phyloP scores from a whole-genome alignment of 2,113 vertebrate genomes.

The Oncorhynchus masou region DNA sequence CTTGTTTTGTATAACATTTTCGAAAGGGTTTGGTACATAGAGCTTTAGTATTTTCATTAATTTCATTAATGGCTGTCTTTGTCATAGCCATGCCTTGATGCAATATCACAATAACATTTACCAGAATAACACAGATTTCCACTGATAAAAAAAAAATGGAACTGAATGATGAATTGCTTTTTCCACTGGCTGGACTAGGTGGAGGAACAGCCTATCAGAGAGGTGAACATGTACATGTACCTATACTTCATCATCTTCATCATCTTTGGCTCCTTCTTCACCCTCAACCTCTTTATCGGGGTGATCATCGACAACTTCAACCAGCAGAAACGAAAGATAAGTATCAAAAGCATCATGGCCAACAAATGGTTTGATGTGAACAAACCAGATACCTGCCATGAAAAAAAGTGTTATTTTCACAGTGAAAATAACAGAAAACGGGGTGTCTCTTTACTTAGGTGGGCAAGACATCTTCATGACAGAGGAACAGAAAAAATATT shows the following conservation, averaged over 20 bases:
- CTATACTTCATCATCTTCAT: slow-evolving; percentile 95
- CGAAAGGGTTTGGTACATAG: too few species aligned
- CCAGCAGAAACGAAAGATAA: slow-evolving; percentile 98
- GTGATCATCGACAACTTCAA: slow-evolving; percentile 99
- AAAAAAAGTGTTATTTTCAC: neutral
- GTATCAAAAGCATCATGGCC: slow-evolving; percentile 51
- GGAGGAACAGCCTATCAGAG: slow-evolving; percentile 77
- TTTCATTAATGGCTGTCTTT: neutral
- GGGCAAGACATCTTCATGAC: slow-evolving; percentile 99
- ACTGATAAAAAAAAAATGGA: too few species aligned
- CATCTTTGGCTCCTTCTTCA: slow-evolving; percentile 98
- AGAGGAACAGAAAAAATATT: slow-evolving; percentile 98
- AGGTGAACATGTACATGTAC: slow-evolving; percentile 95
- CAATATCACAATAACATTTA: neutral
- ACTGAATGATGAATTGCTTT: neutral
- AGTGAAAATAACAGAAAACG: slow-evolving; percentile 67
- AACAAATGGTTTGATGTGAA: neutral
- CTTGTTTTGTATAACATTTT: too few species aligned
- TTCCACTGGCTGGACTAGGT: slow-evolving; percentile 59
- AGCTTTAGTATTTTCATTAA: too few species aligned
- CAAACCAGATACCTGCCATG: neutral
- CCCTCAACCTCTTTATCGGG: slow-evolving; percentile 94
- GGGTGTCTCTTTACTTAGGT: slow-evolving; percentile 84
- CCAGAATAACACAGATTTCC: neutral
- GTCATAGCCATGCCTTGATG: neutral